Evolutionary conservation across 2,113 vertebrate species (phyloP).

Genomic region (Perca fluviatilis): DNA sequence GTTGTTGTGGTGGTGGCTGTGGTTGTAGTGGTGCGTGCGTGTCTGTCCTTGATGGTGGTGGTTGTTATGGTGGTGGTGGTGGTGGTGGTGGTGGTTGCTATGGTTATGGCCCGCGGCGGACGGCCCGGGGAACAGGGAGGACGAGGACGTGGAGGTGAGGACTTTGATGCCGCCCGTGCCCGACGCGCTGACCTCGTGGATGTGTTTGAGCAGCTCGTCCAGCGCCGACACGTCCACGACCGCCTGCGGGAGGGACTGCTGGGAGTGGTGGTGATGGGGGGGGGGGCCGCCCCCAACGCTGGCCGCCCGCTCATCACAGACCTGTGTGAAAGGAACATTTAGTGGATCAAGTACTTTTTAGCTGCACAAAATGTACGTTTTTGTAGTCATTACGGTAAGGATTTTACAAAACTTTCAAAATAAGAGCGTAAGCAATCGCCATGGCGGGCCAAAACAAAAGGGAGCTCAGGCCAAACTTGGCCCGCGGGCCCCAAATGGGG

Average conservation of each 20-base stretch:
- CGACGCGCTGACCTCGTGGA: conserved; percentile 83
- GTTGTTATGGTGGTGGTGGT: conserved; percentile 14
- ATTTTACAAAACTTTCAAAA: too few relatives aligned
- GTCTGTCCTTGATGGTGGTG: conserved; percentile 29
- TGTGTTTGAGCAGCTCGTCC: conserved; percentile 89
- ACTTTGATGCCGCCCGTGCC: conserved; percentile 78
- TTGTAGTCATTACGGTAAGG: too few relatives aligned
- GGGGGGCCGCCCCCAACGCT: too few relatives aligned
- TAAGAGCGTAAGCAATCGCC: too few relatives aligned
- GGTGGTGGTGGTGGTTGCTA: conserved; percentile 40
- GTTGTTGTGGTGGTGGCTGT: conserved; percentile 60
- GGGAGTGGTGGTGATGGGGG: conserved; percentile 51
- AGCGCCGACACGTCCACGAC: conserved; percentile 87
- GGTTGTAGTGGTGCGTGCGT: conserved; percentile 55
- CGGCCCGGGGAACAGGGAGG: conserved; percentile 42
- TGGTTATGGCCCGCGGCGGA: conserved; percentile 45
- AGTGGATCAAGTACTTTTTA: too few relatives aligned
- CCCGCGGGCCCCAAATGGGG: too few relatives aligned
- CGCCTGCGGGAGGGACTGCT: conserved; percentile 73
- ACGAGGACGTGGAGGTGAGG: conserved; percentile 75
- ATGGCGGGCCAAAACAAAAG: too few relatives aligned
- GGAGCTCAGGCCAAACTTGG: too few relatives aligned
- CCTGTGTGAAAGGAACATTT: too few relatives aligned
- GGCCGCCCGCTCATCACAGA: too few relatives aligned
- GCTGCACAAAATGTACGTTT: too few relatives aligned